Base-by-base conservation (phyloP, 2,888 invertebrate species). In the Caenorhabditis afra region DNA sequence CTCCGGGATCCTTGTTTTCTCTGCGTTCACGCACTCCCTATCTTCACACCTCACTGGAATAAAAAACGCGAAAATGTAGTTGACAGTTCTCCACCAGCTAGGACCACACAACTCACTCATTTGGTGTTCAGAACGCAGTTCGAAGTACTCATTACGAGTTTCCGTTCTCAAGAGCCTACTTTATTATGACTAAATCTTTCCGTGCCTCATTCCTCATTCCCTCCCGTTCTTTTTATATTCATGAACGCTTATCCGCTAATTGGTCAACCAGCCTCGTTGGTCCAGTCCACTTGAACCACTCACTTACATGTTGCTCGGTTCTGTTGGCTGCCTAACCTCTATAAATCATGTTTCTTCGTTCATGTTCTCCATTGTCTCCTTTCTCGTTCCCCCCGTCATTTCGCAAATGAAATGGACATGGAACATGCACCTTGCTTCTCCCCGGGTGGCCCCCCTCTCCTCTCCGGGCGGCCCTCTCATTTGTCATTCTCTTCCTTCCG, bases 181-280 rank as follows among this genome's bases (percentile, higher is more conserved):
- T 77, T 68, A 76, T 64, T 76, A 74, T 71, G 49, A 57, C 55
- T n/a, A 37, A 55, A 44, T 57, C 41, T 23, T 49, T 16, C 18
- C 47, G 37, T 23, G 8, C 22, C 45, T 39, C 39, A n/a, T n/a
- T n/a, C n/a, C n/a, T n/a, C n/a, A n/a, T n/a, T 45, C 41, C 18
- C 4, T 12, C 39, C 41, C 47, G 39, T 57, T 50, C 62, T 71
- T 64, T 71, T 62, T 58, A 39, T 62, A 73, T 73, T 73, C 64
- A 73, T 64, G 73, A 57, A 73, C 73, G 73, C 64, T 73, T 73
- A 73, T 73, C 64, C 64, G 73, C 64, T 73, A 73, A 73, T 73
- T 73, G 73, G 73, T 62, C 73, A 73, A 73, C 73, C 62, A 64
- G 49, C 62, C 58, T 57, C 14, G 18, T 29, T 7, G 4, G 18